A percentile compares a stretch with the other conserved stretches of the same genome.
Evolutionary conservation across 2,113 vertebrate species (phyloP).

Genomic region (Pungitius pungitius): DNA sequence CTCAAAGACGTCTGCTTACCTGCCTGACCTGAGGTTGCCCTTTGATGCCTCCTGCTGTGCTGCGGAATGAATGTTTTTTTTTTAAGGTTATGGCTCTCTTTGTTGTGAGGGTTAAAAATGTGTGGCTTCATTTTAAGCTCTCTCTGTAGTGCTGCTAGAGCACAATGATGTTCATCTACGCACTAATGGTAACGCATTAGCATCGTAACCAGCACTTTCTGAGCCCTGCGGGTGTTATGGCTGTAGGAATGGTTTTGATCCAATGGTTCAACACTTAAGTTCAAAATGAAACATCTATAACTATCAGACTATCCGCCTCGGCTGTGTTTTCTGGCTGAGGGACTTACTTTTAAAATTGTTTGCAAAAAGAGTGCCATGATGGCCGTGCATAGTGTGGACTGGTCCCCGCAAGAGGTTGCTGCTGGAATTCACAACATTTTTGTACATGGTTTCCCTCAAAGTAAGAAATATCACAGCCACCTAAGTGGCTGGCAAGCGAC

Average conservation of each 20-base stretch:
- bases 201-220: not conserved
- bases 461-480: not conserved
- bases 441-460: not conserved
- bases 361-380: not conserved
- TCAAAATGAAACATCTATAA: not conserved
- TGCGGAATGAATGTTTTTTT: conserved; percentile 31
- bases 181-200: not conserved
- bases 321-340: not conserved
- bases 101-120: not conserved
- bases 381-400: not conserved
- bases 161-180: not conserved
- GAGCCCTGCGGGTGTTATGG: not conserved
- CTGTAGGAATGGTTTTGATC: not conserved
- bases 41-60: conserved; percentile 28
- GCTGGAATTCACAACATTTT: not conserved
- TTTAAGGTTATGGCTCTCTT: conserved; percentile 1
- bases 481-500: not conserved
- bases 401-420: not conserved
- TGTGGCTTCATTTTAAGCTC: not conserved
- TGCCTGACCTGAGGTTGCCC: conserved; percentile 32
- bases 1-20: conserved; percentile 22
- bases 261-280: not conserved
- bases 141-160: not conserved
- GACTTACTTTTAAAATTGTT: not conserved
- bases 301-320: not conserved